phyloP scores from a whole-genome alignment of 1,140 invertebrate species.

The Anoplophora glabripennis region DNA sequence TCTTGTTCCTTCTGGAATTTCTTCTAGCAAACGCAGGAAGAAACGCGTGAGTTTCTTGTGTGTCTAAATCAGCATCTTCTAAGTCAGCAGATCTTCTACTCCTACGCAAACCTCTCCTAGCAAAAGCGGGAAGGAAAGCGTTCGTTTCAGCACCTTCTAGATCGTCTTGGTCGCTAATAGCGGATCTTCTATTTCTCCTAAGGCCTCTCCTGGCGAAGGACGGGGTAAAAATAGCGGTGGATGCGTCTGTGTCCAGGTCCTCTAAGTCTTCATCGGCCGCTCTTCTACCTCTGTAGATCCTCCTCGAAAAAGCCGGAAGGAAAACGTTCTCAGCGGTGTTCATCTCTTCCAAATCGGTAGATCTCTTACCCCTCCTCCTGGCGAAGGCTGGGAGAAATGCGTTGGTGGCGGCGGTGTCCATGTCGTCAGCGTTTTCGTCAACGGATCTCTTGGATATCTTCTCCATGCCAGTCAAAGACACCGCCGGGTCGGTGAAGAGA shows the following conservation, averaged over 20 bases:
- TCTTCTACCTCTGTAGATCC: neutral
- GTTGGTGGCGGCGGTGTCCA: neutral
- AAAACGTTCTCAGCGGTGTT: neutral
- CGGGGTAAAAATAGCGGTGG: slow-evolving; percentile 2
- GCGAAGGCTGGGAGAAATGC: neutral
- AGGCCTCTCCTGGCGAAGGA: slow-evolving; percentile 8
- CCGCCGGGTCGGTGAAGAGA: neutral
- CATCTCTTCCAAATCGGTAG: slow-evolving; percentile 2
- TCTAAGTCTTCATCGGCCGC: neutral
- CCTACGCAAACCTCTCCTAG: slow-evolving; percentile 18
- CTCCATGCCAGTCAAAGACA: neutral
- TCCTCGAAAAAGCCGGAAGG: neutral
- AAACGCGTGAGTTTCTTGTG: slow-evolving; percentile 17
- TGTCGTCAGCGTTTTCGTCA: slow-evolving; percentile 6
- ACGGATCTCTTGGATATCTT: slow-evolving; percentile 15
- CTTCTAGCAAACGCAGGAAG: slow-evolving; percentile 27
- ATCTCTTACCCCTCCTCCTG: neutral
- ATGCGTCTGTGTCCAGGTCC: slow-evolving; percentile 1
- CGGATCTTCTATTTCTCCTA: slow-evolving; percentile 4
- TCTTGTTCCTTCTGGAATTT: slow-evolving; percentile 1
- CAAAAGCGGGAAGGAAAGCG: slow-evolving; percentile 23
- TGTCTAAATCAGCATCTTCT: slow-evolving; percentile 21
- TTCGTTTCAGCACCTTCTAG: slow-evolving; percentile 16
- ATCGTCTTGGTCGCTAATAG: neutral
- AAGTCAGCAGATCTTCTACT: slow-evolving; percentile 15